Evolutionary conservation across 1,140 invertebrate species (phyloP).

Genomic region (Bombus terrestris): DNA sequence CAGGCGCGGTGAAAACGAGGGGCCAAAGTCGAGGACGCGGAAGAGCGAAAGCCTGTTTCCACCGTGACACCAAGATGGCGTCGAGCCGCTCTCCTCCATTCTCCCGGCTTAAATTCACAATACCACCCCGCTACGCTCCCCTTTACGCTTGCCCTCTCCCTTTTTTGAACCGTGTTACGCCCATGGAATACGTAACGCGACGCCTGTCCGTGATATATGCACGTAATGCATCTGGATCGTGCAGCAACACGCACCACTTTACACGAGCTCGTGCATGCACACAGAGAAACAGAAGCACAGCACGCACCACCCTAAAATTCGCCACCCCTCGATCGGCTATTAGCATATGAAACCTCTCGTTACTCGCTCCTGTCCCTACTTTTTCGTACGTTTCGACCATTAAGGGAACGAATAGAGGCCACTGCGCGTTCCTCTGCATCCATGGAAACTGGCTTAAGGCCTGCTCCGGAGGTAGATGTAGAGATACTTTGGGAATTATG

Average conservation of each 20-base stretch:
- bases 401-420: constrained; percentile 39
- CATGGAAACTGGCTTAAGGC: not conserved
- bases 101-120: constrained; percentile 55
- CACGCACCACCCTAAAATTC: constrained; percentile 16
- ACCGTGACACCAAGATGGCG: constrained; percentile 55
- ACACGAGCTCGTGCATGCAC: not conserved
- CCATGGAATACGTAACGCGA: constrained; percentile 62
- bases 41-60: constrained; percentile 45
- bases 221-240: constrained; percentile 54
- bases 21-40: not conserved
- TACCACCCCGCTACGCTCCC: constrained; percentile 37
- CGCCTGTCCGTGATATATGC: constrained; percentile 26
- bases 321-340: constrained; percentile 56
- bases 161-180: constrained; percentile 59
- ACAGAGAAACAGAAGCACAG: not conserved
- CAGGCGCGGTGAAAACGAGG: not conserved
- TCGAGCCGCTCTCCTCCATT: constrained; percentile 41
- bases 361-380: constrained; percentile 17
- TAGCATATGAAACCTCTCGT: constrained; percentile 72
- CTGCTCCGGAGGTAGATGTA: no score
- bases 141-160: constrained; percentile 14
- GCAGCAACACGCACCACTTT: constrained; percentile 6
- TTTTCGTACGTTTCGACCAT: constrained; percentile 35
- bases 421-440: not conserved
- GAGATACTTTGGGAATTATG: constrained; percentile 1